Conservation (phyloP, 2,797 vertebrate species). For the Tinamus major region DNA sequence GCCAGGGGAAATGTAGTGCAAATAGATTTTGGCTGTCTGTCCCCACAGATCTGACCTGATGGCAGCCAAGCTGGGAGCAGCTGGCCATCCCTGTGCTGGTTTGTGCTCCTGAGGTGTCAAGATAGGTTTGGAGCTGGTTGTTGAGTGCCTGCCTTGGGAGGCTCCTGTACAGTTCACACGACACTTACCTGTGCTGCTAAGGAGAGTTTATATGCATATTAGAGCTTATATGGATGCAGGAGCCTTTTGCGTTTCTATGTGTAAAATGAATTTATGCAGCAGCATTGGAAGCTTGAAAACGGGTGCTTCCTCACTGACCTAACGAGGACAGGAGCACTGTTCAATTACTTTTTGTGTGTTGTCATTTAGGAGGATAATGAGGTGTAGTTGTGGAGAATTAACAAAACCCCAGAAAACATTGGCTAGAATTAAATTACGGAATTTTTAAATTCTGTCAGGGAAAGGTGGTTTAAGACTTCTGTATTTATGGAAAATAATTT, state of each 20-base stretch:
- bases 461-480: background rate
- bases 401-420: background rate
- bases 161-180: background rate
- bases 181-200: background rate
- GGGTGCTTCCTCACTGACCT: too few species aligned
- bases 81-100: background rate
- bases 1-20: background rate
- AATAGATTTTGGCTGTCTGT: background rate
- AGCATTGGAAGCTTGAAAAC: background rate
- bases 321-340: background rate
- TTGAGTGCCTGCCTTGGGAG: background rate
- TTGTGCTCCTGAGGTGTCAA: background rate
- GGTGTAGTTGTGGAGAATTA: background rate
- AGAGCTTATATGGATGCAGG: background rate
- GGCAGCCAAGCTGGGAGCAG: background rate
- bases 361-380: background rate
- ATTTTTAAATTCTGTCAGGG: background rate
- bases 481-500: background rate
- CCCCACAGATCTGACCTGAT: background rate
- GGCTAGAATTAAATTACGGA: background rate
- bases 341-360: background rate
- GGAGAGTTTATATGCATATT: background rate
- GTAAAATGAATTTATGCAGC: background rate
- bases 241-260: background rate
- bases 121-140: background rate